Evolutionary conservation across 2,113 vertebrate species (phyloP).

Genomic region (Menura novaehollandiae): DNA sequence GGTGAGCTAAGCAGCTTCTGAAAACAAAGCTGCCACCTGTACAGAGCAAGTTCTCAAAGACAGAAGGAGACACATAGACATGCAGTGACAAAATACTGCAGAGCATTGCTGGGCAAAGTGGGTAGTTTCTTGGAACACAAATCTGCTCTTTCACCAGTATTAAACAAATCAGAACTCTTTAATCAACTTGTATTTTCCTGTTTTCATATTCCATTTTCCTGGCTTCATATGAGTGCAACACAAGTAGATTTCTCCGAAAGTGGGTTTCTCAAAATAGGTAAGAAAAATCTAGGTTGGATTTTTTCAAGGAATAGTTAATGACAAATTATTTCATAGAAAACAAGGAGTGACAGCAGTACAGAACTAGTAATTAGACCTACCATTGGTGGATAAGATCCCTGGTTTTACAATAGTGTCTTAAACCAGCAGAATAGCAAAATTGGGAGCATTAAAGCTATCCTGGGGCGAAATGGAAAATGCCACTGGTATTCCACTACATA

Average conservation of each 20-base stretch:
- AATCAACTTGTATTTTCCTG: too few species aligned
- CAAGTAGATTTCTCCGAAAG: background rate
- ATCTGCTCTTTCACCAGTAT: background rate
- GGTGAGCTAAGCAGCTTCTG: background rate
- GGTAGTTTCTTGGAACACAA: background rate
- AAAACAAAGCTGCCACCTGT: background rate
- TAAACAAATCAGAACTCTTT: background rate
- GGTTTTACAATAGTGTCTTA: background rate
- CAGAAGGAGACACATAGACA: background rate
- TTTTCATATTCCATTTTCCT: too few species aligned
- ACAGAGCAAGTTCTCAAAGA: background rate
- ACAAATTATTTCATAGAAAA: background rate
- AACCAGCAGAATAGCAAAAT: background rate
- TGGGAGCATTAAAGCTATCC: background rate
- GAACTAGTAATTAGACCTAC: background rate
- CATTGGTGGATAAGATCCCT: background rate
- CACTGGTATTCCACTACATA: background rate
- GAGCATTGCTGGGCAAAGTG: background rate
- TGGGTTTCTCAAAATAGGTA: background rate
- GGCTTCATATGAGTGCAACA: background rate
- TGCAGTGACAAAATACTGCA: background rate
- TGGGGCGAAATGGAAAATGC: background rate
- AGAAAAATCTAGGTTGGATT: background rate
- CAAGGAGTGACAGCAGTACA: background rate
- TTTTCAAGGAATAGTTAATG: background rate